phyloP scores from a whole-genome alignment of 1,140 invertebrate genomes.

The Tribolium madens region DNA sequence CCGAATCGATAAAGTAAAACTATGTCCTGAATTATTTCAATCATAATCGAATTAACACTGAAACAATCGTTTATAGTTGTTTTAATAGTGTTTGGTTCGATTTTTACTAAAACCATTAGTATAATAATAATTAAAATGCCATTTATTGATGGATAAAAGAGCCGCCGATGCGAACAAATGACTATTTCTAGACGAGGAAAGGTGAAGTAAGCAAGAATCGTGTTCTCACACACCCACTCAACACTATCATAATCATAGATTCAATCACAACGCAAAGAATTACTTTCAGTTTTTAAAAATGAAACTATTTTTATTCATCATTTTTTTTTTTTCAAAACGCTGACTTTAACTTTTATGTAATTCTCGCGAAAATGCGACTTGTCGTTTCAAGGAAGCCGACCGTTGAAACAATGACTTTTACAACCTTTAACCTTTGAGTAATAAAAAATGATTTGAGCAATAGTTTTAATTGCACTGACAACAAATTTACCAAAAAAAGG shows the following conservation, averaged over 20 bases:
- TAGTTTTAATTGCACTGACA: background rate
- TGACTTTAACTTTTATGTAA: background rate
- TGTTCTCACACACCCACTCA: slow-evolving; percentile 20
- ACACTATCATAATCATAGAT: slow-evolving; percentile 1
- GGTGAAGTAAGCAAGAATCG: background rate
- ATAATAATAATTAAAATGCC: slow-evolving; percentile 37
- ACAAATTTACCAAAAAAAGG: no score
- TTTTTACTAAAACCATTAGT: background rate
- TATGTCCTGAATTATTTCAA: slow-evolving; percentile 30
- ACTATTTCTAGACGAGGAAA: background rate
- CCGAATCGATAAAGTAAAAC: slow-evolving; percentile 23
- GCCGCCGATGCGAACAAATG: background rate
- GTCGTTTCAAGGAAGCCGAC: background rate
- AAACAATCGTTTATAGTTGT: slow-evolving; percentile 21
- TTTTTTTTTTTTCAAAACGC: no score
- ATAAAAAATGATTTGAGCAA: background rate
- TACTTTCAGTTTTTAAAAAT: background rate
- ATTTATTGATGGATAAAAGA: slow-evolving; percentile 21
- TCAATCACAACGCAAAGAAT: background rate
- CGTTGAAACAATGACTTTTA: background rate
- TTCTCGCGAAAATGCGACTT: background rate
- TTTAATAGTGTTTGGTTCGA: slow-evolving; percentile 22
- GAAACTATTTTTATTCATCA: no score
- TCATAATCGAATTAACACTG: slow-evolving; percentile 25
- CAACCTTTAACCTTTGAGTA: background rate